Evolutionary conservation across 1,140 invertebrate species (phyloP), one percentile per base, ranked within the genome.

Genomic region (Thrips palmi): DNA sequence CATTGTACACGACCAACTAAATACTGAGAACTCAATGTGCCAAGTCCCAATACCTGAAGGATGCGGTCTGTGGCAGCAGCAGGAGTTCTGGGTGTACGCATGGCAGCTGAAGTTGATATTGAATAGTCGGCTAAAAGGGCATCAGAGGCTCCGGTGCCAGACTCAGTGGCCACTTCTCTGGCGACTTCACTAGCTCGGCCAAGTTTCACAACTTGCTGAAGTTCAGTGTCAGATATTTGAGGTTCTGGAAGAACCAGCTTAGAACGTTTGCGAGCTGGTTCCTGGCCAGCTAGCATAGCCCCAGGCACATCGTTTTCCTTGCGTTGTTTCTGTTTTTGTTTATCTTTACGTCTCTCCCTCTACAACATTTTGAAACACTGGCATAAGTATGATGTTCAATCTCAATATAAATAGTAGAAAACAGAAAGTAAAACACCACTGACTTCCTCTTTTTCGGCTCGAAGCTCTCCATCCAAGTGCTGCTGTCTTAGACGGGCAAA

Each of bases 231-330:
- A 1, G 91, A 87, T 33, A 99, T 96, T 60, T 98, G 94, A 2
- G 96, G 94, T 44, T 83, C 74, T 5, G 96, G 94, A 23, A 99
- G 54, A 10, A 98, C 89, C 11, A 99, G 63, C 59, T 98, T 98
- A 47, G 86, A 93, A 33, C 94, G 65, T 58, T 97, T 98, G 40
- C 79, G 77, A 0, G 83, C 69, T 1, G 91, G 89, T 55, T 96
- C 89, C 47, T 86, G 74, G 44, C 79, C 79, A 50, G 84, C 77
- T 19, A 93, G 61, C 71, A 97, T 87, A 1, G 82, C 78, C 46
- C 78, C 71, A 0, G 93, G 92, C 43, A 97, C 75, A 50, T 97
- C 91, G 61, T 97, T 94, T 54, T 97, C 92, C 55, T 96, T 96
- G 17, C 85, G 65, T 49, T 91, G 81, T 52, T 94, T 94, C 36